Percentiles rank a stretch among this genome's conserved stretches.
Evolutionary conservation across 2,113 vertebrate genomes (phyloP).

Genomic region (Pituophis catenifer): DNA sequence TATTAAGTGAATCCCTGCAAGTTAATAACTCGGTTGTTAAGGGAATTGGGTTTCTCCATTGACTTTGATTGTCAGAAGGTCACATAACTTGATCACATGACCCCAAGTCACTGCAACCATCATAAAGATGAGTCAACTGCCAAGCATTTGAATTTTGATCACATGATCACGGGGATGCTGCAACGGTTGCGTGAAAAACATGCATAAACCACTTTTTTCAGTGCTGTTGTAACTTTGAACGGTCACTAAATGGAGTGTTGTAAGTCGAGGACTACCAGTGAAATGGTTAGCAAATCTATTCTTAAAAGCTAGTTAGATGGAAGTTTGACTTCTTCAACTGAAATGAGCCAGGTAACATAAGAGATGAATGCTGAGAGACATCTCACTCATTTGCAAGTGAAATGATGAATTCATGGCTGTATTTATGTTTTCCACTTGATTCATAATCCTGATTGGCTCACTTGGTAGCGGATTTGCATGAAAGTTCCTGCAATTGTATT

Average conservation of each 20-base stretch:
- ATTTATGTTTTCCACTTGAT: conserved; percentile 37
- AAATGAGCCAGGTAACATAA: not conserved
- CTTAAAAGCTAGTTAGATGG: not conserved
- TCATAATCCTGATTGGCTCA: conserved; percentile 21
- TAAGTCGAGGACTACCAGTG: not conserved
- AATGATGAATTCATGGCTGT: conserved; percentile 33
- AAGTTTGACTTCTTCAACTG: not conserved
- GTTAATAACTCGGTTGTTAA: not conserved
- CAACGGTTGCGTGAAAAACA: not conserved
- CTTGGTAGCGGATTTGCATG: conserved; percentile 21
- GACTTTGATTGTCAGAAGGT: not conserved
- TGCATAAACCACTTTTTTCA: not conserved
- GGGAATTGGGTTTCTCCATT: not conserved
- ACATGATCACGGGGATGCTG: not conserved
- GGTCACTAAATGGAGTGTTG: not conserved
- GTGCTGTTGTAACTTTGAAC: not conserved
- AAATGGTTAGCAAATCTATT: not conserved
- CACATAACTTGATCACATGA: not conserved
- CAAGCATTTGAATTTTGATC: not conserved
- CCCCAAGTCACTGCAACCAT: not conserved
- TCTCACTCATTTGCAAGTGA: conserved; percentile 23
- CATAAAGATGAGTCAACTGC: not conserved
- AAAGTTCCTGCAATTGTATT: conserved; percentile 23
- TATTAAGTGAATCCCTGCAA: not conserved
- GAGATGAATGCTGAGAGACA: not conserved